Evolutionary conservation across 2,888 invertebrate species (phyloP), one percentile per base, ranked within the genome.

Genomic region (Lamellibrachia columna): DNA sequence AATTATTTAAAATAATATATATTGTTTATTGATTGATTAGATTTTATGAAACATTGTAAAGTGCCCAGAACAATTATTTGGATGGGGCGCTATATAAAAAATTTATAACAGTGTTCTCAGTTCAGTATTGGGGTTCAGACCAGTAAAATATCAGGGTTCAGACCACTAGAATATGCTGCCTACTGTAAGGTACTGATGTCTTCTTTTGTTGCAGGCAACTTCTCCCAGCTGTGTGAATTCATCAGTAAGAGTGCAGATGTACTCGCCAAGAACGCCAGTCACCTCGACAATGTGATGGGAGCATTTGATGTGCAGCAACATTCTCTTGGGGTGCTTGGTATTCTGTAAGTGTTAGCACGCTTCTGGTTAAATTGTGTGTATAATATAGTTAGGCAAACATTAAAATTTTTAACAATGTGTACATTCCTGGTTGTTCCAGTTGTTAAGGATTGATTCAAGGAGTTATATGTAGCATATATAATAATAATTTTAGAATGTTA

Each of bases 231-330:
- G 58, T 96, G 96, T 95, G 97, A 97, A 92, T 96, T 95, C 92
- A 96, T 96, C 90, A 95, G 95, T 55, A 97, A 96, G 94, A 98
- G 98, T n/a, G 97, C 97, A 92, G 98, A 99, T 93, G 97, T 98
- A 3, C 97, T 99, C 93, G 97, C 98, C 94, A 98, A 98, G 96
- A 98, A 98, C 97, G 97, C 97, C 94, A 98, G 98, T 94, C 98
- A 98, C 96, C 97, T 99, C 94, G 98, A 98, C 96, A 98, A 98
- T 96, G 98, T 99, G 60, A 97, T 99, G 95, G 99, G 98, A 96
- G 98, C 99, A 0, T 97, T 99, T 93, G 98, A 99, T 96, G 97
- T 98, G 93, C 98, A 99, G 95, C 98, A 98, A 95, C 98, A 99
- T 97, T 98, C 99, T 9, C 97, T 99, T 93, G 99, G 98, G 92